Percentiles rank a stretch among this genome's conserved stretches.
Conservation (phyloP, 2,797 vertebrate species). For the Helostoma temminkii region DNA sequence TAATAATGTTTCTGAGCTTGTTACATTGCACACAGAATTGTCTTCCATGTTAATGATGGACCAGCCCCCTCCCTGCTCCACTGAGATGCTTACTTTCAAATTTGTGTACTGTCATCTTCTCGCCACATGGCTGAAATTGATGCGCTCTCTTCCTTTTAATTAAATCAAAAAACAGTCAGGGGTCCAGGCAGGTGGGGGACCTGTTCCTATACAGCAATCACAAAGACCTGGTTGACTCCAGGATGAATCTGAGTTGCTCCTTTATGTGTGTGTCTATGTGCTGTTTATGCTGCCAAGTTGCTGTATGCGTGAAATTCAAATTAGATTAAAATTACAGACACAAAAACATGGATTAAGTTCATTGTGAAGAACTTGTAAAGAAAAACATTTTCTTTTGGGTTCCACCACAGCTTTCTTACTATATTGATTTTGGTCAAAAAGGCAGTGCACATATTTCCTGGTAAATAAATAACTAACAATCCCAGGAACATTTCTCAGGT, state of each 20-base stretch:
- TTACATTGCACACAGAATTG: conserved; percentile 85
- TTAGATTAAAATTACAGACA: conserved; percentile 9
- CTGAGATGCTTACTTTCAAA: conserved; percentile 86
- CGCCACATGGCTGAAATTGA: conserved; percentile 79
- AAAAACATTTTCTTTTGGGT: conserved; percentile 6
- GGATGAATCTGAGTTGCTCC: conserved; percentile 24
- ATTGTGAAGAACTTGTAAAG: neutral
- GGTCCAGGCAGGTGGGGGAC: conserved; percentile 69
- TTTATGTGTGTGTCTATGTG: conserved; percentile 4
- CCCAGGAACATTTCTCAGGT: conserved; percentile 65
- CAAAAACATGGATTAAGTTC: neutral
- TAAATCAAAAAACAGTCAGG: conserved; percentile 84
- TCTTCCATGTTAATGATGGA: conserved; percentile 85
- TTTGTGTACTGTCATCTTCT: conserved; percentile 89
- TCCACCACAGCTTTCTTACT: conserved; percentile 25
- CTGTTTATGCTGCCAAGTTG: neutral
- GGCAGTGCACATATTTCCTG: conserved; percentile 37
- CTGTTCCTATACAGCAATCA: conserved; percentile 64
- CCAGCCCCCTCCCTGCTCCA: conserved; percentile 72
- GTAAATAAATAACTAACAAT: conserved; percentile 67
- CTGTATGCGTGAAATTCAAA: neutral
- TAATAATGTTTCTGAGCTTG: conserved; percentile 88
- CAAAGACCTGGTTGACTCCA: conserved; percentile 57
- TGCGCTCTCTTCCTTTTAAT: conserved; percentile 85
- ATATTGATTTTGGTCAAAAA: conserved; percentile 58